phyloP scores from a whole-genome alignment of 2,113 vertebrate species.

The Hippocampus barbouri region DNA sequence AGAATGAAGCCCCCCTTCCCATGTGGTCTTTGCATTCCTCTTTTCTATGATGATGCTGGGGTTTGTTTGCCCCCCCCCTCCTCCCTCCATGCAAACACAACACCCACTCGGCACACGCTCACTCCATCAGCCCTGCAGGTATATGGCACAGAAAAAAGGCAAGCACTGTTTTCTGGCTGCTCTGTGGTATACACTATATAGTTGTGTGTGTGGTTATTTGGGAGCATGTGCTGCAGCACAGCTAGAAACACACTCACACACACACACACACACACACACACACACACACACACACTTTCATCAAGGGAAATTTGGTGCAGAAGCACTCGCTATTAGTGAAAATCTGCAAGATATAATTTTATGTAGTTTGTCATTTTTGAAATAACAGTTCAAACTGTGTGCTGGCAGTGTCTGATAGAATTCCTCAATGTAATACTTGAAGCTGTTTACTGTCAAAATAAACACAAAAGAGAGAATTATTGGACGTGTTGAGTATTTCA shows the following conservation, averaged over 20 bases:
- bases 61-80: slow-evolving; percentile 52
- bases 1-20: not conserved
- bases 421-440: too few species aligned
- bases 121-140: slow-evolving; percentile 66
- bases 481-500: not conserved
- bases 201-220: slow-evolving; percentile 21
- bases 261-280: too few species aligned
- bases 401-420: too few species aligned
- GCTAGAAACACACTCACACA: not conserved
- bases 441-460: too few species aligned
- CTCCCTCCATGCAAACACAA: slow-evolving; percentile 67
- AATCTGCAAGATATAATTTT: too few species aligned
- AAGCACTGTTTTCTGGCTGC: slow-evolving; percentile 49
- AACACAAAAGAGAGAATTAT: too few species aligned
- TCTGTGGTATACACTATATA: slow-evolving; percentile 8
- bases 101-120: slow-evolving; percentile 53
- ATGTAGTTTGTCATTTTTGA: too few species aligned
- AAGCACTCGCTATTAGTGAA: too few species aligned
- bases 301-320: not conserved
- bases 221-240: slow-evolving; percentile 1
- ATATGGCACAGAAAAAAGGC: slow-evolving; percentile 67
- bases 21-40: slow-evolving; percentile 13
- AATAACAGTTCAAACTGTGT: too few species aligned
- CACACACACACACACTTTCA: not conserved
- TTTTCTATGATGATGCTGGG: slow-evolving; percentile 50